These are phyloP conservation scores for Dermolepida albohirtum DNA, from an alignment of 2,888 invertebrate genomes.

Conservation along the genomic window DNA sequence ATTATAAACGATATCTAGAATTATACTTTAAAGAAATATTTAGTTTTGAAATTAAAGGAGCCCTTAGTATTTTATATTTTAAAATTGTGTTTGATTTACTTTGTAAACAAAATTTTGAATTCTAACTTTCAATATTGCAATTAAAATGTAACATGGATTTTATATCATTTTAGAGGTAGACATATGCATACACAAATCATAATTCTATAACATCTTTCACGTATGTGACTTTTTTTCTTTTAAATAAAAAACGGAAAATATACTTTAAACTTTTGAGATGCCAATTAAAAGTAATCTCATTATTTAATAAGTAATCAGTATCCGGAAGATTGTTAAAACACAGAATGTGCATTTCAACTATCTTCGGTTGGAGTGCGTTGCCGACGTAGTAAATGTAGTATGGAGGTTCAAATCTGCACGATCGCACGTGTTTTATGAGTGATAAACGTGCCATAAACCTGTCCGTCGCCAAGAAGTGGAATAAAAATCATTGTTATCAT, in stretches of 20 bases:
- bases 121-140: no score
- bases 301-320: conserved; percentile 22
- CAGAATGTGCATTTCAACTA: not conserved
- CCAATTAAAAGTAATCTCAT: conserved; percentile 17
- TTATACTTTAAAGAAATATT: no score
- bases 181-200: no score
- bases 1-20: no score
- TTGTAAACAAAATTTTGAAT: no score
- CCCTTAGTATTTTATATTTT: no score
- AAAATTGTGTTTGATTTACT: no score
- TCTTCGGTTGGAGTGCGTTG: conserved; percentile 27
- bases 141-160: no score
- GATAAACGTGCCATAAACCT: conserved; percentile 66
- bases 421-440: conserved; percentile 61
- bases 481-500: conserved; percentile 48
- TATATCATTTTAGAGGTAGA: no score
- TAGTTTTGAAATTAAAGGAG: no score
- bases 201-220: no score
- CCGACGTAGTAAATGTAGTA: conserved; percentile 20
- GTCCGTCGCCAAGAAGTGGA: conserved; percentile 54
- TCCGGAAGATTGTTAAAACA: not conserved
- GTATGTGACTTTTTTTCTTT: no score
- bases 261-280: conserved; percentile 7
- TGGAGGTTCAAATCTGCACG: conserved; percentile 58
- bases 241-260: not conserved